Conservation (phyloP, 2,888 invertebrate genomes). For the Pristionchus maxplancki region DNA sequence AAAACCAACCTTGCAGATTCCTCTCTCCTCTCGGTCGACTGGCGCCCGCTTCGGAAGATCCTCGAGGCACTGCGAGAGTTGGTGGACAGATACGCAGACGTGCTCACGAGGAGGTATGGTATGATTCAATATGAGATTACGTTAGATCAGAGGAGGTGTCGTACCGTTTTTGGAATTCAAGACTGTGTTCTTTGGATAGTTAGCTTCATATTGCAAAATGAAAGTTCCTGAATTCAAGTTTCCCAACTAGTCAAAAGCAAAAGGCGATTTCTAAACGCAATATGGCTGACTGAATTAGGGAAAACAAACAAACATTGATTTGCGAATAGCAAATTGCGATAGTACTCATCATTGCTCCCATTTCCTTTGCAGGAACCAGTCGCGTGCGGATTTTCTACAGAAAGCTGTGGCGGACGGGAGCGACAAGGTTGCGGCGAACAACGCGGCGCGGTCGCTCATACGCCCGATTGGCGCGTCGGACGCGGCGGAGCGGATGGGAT, state of each 20-base stretch:
- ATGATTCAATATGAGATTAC: not conserved
- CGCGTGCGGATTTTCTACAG: constrained; percentile 14
- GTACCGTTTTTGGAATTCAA: not conserved
- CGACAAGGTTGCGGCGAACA: not conserved
- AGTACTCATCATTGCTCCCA: no score
- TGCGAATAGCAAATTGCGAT: no score
- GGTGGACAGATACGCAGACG: constrained; percentile 12
- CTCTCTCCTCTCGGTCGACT: not conserved
- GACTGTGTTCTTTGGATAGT: not conserved
- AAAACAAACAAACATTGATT: no score
- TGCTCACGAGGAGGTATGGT: constrained; percentile 23
- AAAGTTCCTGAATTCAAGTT: no score
- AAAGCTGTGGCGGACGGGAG: not conserved
- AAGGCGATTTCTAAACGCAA: not conserved
- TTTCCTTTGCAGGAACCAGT: constrained; percentile 41
- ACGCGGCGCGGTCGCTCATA: not conserved
- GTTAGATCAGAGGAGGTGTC: not conserved
- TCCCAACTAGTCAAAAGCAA: no score
- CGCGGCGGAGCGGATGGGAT: not conserved
- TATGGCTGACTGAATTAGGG: no score
- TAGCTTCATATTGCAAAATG: no score
- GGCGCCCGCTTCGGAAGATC: not conserved
- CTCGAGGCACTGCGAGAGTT: constrained; percentile 22
- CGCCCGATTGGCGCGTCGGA: not conserved
- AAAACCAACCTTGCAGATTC: not conserved